Percentiles rank a stretch among this genome's conserved stretches.
Conservation (phyloP, 2,113 vertebrate species). For the Donacobius atricapilla region DNA sequence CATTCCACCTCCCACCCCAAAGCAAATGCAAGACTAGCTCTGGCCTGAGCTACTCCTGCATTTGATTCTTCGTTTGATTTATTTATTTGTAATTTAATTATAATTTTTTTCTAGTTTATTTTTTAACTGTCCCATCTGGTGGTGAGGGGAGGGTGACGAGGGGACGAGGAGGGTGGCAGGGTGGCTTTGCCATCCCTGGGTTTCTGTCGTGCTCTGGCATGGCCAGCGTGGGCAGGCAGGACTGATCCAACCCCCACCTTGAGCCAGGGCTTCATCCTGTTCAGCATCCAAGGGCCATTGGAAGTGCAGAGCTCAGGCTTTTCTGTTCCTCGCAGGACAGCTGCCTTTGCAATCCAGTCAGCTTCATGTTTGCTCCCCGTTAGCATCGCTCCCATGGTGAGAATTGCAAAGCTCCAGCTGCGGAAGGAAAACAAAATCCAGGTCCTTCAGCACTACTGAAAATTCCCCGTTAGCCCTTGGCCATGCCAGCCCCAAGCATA, state of each 20-base stretch:
- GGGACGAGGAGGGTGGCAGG: not conserved
- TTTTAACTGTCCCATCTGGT: slow-evolving; percentile 10
- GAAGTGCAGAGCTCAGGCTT: slow-evolving; percentile 44
- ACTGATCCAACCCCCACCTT: not conserved
- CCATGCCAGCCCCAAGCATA: not conserved
- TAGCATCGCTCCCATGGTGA: not conserved
- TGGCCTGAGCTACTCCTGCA: slow-evolving; percentile 49
- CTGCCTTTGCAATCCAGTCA: slow-evolving; percentile 51
- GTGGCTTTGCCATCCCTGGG: slow-evolving; percentile 5
- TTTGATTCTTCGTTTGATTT: slow-evolving; percentile 60
- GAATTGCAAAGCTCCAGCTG: not conserved
- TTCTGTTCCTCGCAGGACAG: slow-evolving; percentile 29
- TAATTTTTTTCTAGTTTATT: not conserved
- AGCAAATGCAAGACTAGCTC: slow-evolving; percentile 67
- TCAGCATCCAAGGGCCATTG: slow-evolving; percentile 45
- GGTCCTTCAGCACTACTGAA: not conserved
- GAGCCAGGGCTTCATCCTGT: slow-evolving; percentile 2
- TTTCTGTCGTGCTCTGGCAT: not conserved
- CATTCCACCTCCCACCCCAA: slow-evolving; percentile 62
- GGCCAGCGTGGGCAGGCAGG: not conserved
- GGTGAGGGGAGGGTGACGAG: slow-evolving; percentile 56
- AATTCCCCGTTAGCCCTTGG: not conserved
- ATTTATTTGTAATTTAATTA: not conserved
- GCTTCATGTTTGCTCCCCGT: not conserved
- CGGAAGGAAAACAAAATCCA: not conserved